Conservation (phyloP, 2,113 vertebrate species). For the Paratilapia polleni region DNA sequence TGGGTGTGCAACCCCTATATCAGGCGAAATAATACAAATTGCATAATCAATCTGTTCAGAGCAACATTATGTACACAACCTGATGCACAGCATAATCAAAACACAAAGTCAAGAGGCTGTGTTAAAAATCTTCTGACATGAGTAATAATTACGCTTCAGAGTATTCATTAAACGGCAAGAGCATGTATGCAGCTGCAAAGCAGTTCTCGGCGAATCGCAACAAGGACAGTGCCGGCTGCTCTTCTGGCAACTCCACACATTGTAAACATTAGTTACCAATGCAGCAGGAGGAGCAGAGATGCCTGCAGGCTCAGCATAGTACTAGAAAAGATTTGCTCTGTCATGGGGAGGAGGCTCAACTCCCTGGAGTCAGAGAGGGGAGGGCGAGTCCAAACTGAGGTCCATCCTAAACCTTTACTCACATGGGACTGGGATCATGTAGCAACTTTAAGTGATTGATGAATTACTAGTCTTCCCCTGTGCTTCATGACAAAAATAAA, state of each 20-base stretch:
- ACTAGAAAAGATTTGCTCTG: constrained; percentile 17
- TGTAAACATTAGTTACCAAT: not conserved
- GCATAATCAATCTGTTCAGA: not conserved
- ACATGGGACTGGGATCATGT: not conserved
- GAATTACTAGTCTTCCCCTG: not conserved
- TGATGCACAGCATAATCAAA: not conserved
- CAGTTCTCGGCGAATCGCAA: not conserved
- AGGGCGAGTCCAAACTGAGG: not conserved
- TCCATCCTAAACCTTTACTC: not conserved
- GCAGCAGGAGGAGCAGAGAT: not conserved
- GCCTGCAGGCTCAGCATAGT: constrained; percentile 33
- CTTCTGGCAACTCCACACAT: not conserved
- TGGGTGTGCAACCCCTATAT: not conserved
- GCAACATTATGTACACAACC: not conserved
- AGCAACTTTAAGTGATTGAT: not conserved
- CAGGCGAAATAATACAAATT: not conserved
- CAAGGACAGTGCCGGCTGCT: not conserved
- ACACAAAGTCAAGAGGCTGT: not conserved
- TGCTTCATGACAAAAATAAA: not conserved
- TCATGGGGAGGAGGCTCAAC: not conserved
- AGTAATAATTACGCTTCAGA: not conserved
- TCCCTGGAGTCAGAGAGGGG: not conserved
- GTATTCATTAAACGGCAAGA: not conserved
- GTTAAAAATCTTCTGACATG: not conserved
- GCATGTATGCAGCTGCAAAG: not conserved